Evolutionary conservation across 2,888 invertebrate species (phyloP).

Genomic region (Nemotelus nigrinus): DNA sequence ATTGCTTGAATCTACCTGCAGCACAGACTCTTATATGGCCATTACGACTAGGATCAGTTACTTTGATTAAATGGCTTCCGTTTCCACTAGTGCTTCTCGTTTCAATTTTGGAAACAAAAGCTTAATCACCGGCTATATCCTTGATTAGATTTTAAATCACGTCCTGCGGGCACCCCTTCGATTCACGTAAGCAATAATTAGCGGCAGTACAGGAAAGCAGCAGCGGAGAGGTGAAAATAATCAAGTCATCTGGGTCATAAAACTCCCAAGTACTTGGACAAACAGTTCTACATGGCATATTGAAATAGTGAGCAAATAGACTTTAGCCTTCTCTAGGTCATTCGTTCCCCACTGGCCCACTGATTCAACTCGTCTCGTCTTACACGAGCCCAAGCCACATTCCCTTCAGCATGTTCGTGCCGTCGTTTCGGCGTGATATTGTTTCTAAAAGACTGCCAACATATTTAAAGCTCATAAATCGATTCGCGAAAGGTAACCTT

Average conservation of each 20-base stretch:
- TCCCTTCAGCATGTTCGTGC: background rate
- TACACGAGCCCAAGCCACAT: conserved; percentile 7
- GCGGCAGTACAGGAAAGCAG: conserved; percentile 4
- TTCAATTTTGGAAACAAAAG: conserved; percentile 12
- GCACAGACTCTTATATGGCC: no score
- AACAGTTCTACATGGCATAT: conserved; percentile 15
- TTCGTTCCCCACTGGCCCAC: conserved; percentile 16
- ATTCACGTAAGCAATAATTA: conserved; percentile 27
- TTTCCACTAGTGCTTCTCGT: background rate
- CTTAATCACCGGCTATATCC: conserved; percentile 26
- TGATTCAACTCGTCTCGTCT: background rate
- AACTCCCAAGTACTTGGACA: conserved; percentile 17
- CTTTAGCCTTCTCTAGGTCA: background rate
- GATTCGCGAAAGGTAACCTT: conserved; percentile 24
- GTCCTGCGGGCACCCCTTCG: conserved; percentile 18
- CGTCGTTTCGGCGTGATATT: conserved; percentile 8
- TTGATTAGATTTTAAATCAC: conserved; percentile 36
- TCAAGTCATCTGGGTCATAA: conserved; percentile 44
- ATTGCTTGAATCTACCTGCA: no score
- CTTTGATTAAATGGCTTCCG: background rate
- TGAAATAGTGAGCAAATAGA: background rate
- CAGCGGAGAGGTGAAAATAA: background rate
- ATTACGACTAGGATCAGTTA: no score
- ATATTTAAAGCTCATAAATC: conserved; percentile 31
- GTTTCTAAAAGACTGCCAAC: conserved; percentile 38